Conservation (phyloP, 2,113 vertebrate genomes). For the Nestor notabilis region DNA sequence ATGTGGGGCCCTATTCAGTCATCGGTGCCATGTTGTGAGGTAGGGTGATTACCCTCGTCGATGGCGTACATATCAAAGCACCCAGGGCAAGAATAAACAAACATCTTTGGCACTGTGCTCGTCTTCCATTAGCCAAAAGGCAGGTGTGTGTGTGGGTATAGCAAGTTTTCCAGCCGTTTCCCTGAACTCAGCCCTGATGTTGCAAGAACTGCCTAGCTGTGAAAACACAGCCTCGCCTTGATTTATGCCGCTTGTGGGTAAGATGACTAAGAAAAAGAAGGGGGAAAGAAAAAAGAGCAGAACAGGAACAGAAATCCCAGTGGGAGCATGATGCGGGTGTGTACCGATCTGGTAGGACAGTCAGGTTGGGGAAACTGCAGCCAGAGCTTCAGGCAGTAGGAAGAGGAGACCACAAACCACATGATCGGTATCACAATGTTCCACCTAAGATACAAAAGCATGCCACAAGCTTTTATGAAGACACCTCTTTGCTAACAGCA, state of each 20-base stretch:
- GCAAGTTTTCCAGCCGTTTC: constrained; percentile 24
- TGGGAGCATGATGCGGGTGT: background rate
- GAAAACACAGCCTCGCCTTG: constrained; percentile 62
- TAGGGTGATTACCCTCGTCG: background rate
- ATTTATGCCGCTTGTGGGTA: constrained; percentile 52
- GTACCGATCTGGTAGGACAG: background rate
- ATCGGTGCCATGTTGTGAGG: background rate
- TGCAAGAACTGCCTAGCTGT: constrained; percentile 55
- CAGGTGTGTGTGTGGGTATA: constrained; percentile 20
- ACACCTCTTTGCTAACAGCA: constrained; percentile 37
- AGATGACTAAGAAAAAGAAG: constrained; percentile 53
- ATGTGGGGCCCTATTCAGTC: background rate
- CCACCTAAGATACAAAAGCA: constrained; percentile 54
- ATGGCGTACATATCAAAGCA: constrained; percentile 52
- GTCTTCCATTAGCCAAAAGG: constrained; percentile 13
- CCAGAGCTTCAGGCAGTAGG: constrained; percentile 12
- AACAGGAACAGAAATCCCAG: constrained; percentile 50
- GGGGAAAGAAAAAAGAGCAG: background rate
- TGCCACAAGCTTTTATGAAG: constrained; percentile 35
- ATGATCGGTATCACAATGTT: constrained; percentile 26
- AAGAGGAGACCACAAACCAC: constrained; percentile 53
- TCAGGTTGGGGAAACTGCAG: constrained; percentile 33
- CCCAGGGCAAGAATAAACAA: constrained; percentile 55
- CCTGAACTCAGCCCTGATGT: constrained; percentile 56
- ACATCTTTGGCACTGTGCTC: constrained; percentile 20